These are phyloP conservation scores for Rhinolophus sinicus DNA, from an alignment of 2,113 vertebrate genomes.

Conservation along the genomic window DNA sequence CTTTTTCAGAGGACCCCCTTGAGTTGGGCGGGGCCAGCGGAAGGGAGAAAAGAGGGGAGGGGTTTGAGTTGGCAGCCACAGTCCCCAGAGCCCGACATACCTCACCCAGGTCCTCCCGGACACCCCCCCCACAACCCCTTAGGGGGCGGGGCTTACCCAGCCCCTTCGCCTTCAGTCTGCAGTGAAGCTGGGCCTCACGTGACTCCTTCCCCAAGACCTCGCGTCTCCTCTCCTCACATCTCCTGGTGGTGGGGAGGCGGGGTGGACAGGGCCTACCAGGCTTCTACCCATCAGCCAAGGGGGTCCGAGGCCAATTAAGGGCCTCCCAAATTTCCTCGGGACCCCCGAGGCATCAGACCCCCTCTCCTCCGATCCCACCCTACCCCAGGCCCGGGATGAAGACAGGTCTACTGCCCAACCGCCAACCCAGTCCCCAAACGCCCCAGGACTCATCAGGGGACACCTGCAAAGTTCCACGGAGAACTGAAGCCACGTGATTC, in stretches of 20 bases:
- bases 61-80: not conserved
- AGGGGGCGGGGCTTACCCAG: not conserved
- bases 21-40: rapidly evolving
- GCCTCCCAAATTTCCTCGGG: not conserved
- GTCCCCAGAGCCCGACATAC: not conserved
- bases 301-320: not conserved
- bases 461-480: not conserved
- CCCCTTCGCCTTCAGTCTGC: not conserved
- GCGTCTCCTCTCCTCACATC: no score
- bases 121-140: not conserved
- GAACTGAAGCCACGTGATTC: not conserved
- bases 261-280: not conserved
- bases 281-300: not conserved
- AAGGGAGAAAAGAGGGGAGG: not conserved
- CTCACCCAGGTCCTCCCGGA: no score
- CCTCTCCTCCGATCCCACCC: not conserved
- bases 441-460: not conserved
- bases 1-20: not conserved
- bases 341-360: not conserved
- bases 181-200: not conserved
- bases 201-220: not conserved
- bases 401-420: not conserved
- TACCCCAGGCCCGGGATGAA: not conserved
- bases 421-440: not conserved
- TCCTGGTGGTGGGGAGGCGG: no score